Base-by-base conservation (phyloP, 2,113 vertebrate genomes). In the Etheostoma cragini region DNA sequence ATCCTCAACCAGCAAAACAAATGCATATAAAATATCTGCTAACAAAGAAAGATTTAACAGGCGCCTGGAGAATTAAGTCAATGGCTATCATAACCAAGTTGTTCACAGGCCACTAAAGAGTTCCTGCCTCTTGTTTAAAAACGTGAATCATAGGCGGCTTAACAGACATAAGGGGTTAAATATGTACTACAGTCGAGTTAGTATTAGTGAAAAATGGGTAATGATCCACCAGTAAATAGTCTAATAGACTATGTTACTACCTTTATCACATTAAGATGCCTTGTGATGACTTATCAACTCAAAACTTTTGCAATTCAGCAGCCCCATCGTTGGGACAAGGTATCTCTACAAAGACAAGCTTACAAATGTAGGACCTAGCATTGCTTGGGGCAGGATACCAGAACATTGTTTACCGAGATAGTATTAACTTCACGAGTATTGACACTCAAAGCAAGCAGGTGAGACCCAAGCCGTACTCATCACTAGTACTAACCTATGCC, bases 1-100 rank as follows among this genome's bases (percentile, higher is more conserved):
- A 95, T 96, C 94, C 94, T 95, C 95, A 67, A 87, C 66, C 68
- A 78, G n/a, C 26, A 71, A 52, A 52, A 63, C 35, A 76, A 61
- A 42, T 12, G 21, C 17, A 30, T 45, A 11, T 19, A 24, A 56
- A 46, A 42, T 52, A 65, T 71, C 21, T 49, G 5, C 33, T 14
- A 14, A 58, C 30, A 47, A 56, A 26, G 42, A 69, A 21, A 1
- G 14, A 26, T 42, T 49, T 24, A 54, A 49, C 3, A 64, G 26
- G 35, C 47, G 45, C 2, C 24, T 45, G 30, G 56, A 66, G 50
- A 30, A 38, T 45, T n/a, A 26, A 16, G 16, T 24, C 26, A 6
- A 61, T 21, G 10, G 45, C 24, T 11, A 38, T 53, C 49, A 53
- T 45, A 53, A 62, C 17, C n/a, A 30, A 13, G 65, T 45, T n/a